Evolutionary conservation across 2,888 invertebrate species (phyloP).

Genomic region (Eupithecia vulgata): DNA sequence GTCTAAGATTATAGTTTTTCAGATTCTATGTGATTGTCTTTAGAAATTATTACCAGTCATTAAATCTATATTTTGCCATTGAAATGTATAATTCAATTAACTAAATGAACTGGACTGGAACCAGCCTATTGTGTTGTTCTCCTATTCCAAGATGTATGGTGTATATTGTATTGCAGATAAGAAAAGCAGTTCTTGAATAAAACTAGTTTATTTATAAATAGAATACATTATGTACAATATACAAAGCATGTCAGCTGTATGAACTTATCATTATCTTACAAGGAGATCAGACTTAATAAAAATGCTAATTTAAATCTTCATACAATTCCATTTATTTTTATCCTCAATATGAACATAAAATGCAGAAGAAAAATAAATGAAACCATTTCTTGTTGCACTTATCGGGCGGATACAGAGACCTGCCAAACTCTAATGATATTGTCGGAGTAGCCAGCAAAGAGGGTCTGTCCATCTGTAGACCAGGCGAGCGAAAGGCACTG

Average conservation of each 20-base stretch:
- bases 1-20: neutral
- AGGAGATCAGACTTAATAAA: conserved; percentile 75
- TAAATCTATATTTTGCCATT: neutral
- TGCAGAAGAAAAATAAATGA: conserved; percentile 80
- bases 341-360: conserved; percentile 53
- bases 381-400: conserved; percentile 67
- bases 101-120: neutral
- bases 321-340: conserved; percentile 82
- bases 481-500: conserved; percentile 98
- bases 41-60: neutral
- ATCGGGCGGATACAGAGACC: conserved; percentile 94
- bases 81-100: neutral
- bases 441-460: conserved; percentile 99
- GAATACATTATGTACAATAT: conserved; percentile 48
- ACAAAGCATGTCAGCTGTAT: conserved; percentile 42
- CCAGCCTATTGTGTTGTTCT: neutral
- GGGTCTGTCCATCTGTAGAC: conserved; percentile 99
- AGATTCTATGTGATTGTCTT: neutral
- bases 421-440: conserved; percentile 99
- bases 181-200: conserved; percentile 48
- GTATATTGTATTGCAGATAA: conserved; percentile 40
- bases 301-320: conserved; percentile 61
- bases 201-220: conserved; percentile 62
- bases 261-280: conserved; percentile 49
- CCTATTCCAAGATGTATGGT: conserved; percentile 7